Evolutionary conservation across 2,113 vertebrate genomes (phyloP), one percentile per base, ranked within the genome.

Genomic region (Mobula hypostoma): DNA sequence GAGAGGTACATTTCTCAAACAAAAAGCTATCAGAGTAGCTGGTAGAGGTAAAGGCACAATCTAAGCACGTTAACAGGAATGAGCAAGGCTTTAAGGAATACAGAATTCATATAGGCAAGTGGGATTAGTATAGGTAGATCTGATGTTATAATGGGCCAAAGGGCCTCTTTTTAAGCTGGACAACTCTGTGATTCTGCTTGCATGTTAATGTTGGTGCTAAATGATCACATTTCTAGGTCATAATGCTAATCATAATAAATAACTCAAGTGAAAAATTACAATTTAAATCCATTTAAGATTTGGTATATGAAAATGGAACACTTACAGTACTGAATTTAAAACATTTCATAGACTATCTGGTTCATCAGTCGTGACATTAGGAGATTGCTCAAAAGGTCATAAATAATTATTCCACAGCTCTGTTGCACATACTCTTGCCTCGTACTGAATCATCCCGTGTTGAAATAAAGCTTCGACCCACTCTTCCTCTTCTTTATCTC

Each of bases 231-330:
- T 74, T 56, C 66, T 40, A 74, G 40, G 40, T 74, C 72, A 93
- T 29, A 17, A 21, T 74, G 48, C 70, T 93, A 29, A 48, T 24
- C 40, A 7, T 27, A 56, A 93, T 93, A 93, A 93, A 68, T 48
- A 93, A 36, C 68, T 93, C 36, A 72, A 92, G 90, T 48, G 70
- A 74, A 74, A 92, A 93, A 93, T 56, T 56, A 56, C 91, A 93
- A 93, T 93, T 76, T 93, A 48, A 93, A 76, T 93, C 70, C 24
- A 74, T 93, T 93, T 74, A 29, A 70, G 21, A 56, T 48, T 72
- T 93, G 40, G 6, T 74, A 74, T 56, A 76, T 56, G 40, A 56
- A 93, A 93, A 27, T 74, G 36, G 21, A 72, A 32, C 24, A 6
- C 8, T 76, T 74, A 40, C 9, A 48, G 12, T 27, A 48, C 12